A percentile compares a stretch with the other conserved stretches of the same genome.
phyloP scores from a whole-genome alignment of 2,797 vertebrate species.

The Cirrhinus molitorella region DNA sequence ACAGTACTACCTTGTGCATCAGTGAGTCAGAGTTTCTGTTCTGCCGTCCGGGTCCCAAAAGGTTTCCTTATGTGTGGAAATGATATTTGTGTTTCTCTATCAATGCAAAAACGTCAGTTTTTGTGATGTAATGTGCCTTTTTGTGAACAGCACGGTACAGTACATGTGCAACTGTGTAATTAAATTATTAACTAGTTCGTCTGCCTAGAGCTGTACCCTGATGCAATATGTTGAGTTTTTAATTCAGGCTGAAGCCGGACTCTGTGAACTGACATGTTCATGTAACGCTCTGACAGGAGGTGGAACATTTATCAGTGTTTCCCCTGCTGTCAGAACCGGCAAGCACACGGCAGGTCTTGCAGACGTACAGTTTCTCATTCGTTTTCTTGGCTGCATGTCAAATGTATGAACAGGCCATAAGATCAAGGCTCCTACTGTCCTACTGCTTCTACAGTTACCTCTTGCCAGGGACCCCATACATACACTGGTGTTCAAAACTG shows the following conservation, averaged over 20 bases:
- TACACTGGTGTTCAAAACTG: neutral
- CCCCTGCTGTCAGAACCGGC: slow-evolving; percentile 25
- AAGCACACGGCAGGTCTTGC: slow-evolving; percentile 14
- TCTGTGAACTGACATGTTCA: neutral
- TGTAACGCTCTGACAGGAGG: slow-evolving; percentile 20
- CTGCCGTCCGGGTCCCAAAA: neutral
- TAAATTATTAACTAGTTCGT: slow-evolving; percentile 4
- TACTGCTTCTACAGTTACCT: neutral
- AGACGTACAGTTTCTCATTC: slow-evolving; percentile 21
- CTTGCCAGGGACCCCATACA: neutral
- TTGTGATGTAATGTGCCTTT: neutral
- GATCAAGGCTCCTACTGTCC: neutral
- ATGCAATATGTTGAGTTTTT: slow-evolving; percentile 24
- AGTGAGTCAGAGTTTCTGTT: slow-evolving; percentile 21
- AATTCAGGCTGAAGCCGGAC: neutral
- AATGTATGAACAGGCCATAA: neutral
- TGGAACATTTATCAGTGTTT: slow-evolving; percentile 22
- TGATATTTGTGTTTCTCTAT: slow-evolving; percentile 12
- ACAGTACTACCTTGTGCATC: slow-evolving; percentile 1
- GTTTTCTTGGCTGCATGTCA: slow-evolving; percentile 29
- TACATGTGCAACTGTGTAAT: slow-evolving; percentile 11
- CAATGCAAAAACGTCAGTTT: neutral
- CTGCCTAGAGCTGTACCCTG: slow-evolving; percentile 9
- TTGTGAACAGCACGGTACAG: neutral
- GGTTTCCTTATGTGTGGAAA: slow-evolving; percentile 10